Conservation (phyloP, 1,140 invertebrate genomes). For the Drosophila paulistorum region DNA sequence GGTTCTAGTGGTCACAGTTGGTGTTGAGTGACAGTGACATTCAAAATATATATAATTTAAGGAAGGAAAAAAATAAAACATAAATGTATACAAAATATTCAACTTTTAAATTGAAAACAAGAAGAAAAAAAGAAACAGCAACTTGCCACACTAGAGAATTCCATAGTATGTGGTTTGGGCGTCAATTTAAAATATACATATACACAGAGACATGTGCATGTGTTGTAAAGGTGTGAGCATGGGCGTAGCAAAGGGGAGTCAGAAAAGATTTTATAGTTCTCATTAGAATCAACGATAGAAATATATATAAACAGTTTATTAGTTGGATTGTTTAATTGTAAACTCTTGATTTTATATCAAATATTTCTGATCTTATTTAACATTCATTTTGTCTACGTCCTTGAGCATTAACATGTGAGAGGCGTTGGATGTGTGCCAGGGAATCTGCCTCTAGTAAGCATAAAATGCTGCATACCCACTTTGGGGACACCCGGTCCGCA, state of each 20-base stretch:
- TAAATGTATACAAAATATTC: constrained; percentile 50
- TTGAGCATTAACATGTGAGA: not conserved
- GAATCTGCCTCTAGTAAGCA: constrained; percentile 72
- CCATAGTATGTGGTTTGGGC: constrained; percentile 36
- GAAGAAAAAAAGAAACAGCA: constrained; percentile 23
- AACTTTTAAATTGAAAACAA: constrained; percentile 76
- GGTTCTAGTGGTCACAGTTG: constrained; percentile 56
- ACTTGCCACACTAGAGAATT: constrained; percentile 36
- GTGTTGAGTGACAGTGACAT: constrained; percentile 59
- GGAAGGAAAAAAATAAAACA: constrained; percentile 47
- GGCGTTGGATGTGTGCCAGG: not conserved
- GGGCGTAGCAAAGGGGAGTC: not conserved
- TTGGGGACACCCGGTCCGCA: constrained; percentile 63
- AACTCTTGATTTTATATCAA: too few relatives aligned
- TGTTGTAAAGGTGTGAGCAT: not conserved
- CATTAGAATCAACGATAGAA: not conserved
- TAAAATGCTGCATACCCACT: constrained; percentile 73
- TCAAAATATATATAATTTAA: constrained; percentile 64
- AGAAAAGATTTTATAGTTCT: not conserved
- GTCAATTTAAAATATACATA: not conserved
- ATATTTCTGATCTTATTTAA: constrained; percentile 22
- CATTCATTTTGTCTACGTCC: not conserved
- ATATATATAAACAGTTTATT: too few relatives aligned
- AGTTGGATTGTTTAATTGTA: too few relatives aligned
- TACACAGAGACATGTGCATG: not conserved